Evolutionary conservation across 2,888 invertebrate species (phyloP).

Genomic region (Lissocephala sabroskyi): DNA sequence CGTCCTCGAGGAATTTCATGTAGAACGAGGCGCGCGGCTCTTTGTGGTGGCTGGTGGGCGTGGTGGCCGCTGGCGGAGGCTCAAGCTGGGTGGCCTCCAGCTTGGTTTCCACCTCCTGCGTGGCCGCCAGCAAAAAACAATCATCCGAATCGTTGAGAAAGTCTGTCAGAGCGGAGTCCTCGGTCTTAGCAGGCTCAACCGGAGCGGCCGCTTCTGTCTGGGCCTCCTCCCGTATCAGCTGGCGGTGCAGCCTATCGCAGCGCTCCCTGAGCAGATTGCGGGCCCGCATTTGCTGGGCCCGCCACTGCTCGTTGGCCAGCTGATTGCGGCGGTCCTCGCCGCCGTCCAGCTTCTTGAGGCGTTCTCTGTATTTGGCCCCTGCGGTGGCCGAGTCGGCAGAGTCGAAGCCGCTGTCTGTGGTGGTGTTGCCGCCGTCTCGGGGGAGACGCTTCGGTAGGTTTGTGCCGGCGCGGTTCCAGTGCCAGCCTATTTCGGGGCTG

Average conservation of each 20-base stretch:
- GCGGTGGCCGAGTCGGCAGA: conserved; percentile 39
- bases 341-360: conserved; percentile 9
- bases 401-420: conserved; percentile 55
- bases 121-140: conserved; percentile 60
- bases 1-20: conserved; percentile 67
- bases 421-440: conserved; percentile 26
- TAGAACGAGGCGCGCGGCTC: conserved; percentile 62
- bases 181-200: conserved; percentile 2
- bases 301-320: conserved; percentile 45
- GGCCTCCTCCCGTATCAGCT: conserved; percentile 41
- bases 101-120: conserved; percentile 61
- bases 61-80: conserved; percentile 12
- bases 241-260: conserved; percentile 56
- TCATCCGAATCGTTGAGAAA: conserved; percentile 69
- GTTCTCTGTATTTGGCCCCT: conserved; percentile 13
- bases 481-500: conserved; percentile 69
- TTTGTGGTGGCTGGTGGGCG: conserved; percentile 39
- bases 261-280: conserved; percentile 60
- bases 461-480: conserved; percentile 48
- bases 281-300: conserved; percentile 52
- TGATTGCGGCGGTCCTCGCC: conserved; percentile 45
- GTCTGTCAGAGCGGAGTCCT: conserved; percentile 38
- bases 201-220: conserved; percentile 1
- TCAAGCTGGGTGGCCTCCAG: conserved; percentile 12
- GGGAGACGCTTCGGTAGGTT: conserved; percentile 1